phyloP scores from a whole-genome alignment of 2,888 invertebrate species.

The Nomada ferruginata region DNA sequence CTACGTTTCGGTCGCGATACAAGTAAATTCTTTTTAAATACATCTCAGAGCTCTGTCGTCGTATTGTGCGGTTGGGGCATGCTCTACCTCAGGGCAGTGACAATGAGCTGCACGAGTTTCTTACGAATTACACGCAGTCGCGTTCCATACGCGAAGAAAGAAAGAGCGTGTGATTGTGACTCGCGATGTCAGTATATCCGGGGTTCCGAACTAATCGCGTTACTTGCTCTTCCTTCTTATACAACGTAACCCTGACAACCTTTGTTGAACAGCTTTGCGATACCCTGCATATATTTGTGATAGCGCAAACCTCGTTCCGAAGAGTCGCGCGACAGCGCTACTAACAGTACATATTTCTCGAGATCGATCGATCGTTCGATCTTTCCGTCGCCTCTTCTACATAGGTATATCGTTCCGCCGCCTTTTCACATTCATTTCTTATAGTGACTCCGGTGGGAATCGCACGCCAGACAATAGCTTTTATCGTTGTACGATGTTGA shows the following conservation, averaged over 20 bases:
- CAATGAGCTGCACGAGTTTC: conserved; percentile 58
- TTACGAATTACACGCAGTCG: conserved; percentile 50
- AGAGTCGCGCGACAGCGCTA: neutral
- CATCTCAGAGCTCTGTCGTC: neutral
- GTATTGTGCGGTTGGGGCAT: conserved; percentile 53
- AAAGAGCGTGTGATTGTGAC: conserved; percentile 40
- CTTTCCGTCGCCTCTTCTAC: neutral
- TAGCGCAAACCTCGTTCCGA: neutral
- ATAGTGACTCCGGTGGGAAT: no score
- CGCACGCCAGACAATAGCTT: no score
- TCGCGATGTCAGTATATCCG: conserved; percentile 32
- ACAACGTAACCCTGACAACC: conserved; percentile 29
- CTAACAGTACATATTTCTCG: conserved; percentile 7
- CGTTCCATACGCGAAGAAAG: conserved; percentile 14
- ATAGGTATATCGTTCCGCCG: conserved; percentile 1
- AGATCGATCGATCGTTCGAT: conserved; percentile 15
- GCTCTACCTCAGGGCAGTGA: conserved; percentile 74
- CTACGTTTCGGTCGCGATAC: neutral
- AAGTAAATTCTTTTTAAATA: no score
- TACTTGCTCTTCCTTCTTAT: conserved; percentile 43
- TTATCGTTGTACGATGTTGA: neutral
- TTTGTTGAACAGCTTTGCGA: neutral
- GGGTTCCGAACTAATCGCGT: conserved; percentile 25
- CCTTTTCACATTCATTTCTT: neutral
- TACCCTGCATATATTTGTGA: neutral